Conservation (phyloP, 2,888 invertebrate species). For the Orthosia cruda region DNA sequence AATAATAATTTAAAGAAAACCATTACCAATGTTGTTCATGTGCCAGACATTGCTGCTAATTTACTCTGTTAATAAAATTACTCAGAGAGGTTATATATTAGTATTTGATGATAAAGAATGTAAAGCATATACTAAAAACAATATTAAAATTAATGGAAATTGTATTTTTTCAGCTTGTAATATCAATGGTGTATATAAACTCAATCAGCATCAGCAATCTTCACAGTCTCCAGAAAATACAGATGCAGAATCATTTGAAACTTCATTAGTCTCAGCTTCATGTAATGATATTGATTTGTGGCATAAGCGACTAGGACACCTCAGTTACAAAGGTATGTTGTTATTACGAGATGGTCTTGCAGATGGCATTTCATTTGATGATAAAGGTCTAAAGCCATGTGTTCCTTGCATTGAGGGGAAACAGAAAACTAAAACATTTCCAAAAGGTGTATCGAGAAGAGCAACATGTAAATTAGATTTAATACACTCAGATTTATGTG, state of each 20-base stretch:
- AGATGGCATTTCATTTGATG: constrained; percentile 1
- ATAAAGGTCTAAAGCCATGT: background rate
- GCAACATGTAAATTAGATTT: background rate
- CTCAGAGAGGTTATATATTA: background rate
- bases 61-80: constrained; percentile 6
- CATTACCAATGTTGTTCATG: no score
- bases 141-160: background rate
- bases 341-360: constrained; percentile 2
- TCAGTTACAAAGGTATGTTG: constrained; percentile 9
- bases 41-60: background rate
- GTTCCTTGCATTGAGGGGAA: constrained; percentile 5
- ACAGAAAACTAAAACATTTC: constrained; percentile 3
- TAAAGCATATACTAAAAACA: background rate
- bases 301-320: constrained; percentile 8
- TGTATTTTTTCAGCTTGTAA: constrained; percentile 5
- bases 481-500: constrained; percentile 5
- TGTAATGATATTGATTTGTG: background rate
- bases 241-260: background rate
- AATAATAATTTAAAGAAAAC: background rate
- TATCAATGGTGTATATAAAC: constrained; percentile 4
- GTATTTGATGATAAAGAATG: constrained; percentile 3
- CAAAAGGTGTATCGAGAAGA: constrained; percentile 1
- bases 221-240: background rate
- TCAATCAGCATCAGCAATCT: constrained; percentile 7
- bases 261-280: background rate